These are phyloP conservation scores for Andrena minutula DNA, from an alignment of 2,888 invertebrate species.

Conservation along the genomic window DNA sequence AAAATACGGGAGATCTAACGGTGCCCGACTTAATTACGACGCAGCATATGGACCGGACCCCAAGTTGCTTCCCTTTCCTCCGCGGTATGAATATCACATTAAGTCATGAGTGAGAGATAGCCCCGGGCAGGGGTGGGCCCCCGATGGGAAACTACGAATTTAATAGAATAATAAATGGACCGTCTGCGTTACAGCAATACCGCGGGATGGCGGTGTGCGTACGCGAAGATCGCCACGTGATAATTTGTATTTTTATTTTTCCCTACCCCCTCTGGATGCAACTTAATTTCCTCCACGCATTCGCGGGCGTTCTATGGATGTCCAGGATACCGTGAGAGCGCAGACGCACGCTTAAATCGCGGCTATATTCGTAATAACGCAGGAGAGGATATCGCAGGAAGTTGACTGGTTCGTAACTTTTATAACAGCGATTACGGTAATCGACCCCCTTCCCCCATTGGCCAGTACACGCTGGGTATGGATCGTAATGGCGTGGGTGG, in stretches of 20 bases:
- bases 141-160: conserved; percentile 76
- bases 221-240: conserved; percentile 28
- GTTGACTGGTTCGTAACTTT: conserved; percentile 36
- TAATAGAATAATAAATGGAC: conserved; percentile 82
- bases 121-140: conserved; percentile 64
- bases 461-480: background rate
- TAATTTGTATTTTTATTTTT: conserved; percentile 32
- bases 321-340: conserved; percentile 8
- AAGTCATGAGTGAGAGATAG: conserved; percentile 72
- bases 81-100: conserved; percentile 74
- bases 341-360: conserved; percentile 17
- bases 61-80: conserved; percentile 59
- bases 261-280: background rate
- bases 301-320: background rate
- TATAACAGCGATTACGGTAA: conserved; percentile 54
- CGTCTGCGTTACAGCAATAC: conserved; percentile 47
- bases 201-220: conserved; percentile 17
- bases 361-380: background rate
- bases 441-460: conserved; percentile 11
- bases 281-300: conserved; percentile 18
- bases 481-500: conserved; percentile 19
- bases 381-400: conserved; percentile 28
- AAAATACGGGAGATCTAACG: conserved; percentile 44
- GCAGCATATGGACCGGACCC: conserved; percentile 59
- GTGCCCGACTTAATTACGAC: conserved; percentile 68